Conservation (phyloP, 2,888 invertebrate genomes). For the Platynereis dumerilii region DNA sequence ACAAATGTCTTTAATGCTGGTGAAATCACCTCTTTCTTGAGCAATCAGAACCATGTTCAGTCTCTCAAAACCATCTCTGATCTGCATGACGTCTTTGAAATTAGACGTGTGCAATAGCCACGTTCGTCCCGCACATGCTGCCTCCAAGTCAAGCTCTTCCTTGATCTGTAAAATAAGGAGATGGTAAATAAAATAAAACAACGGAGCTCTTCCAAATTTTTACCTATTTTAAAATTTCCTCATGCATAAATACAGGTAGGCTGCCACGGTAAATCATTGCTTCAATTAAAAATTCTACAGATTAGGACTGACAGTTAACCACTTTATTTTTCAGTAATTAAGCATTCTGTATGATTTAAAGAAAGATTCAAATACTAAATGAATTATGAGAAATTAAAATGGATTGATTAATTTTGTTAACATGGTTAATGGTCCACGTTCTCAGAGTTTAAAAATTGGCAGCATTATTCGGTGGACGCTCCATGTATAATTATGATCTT, state of each 20-base stretch:
- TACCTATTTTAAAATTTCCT: too few species aligned
- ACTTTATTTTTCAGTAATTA: too few species aligned
- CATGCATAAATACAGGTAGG: too few species aligned
- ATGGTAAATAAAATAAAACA: background rate
- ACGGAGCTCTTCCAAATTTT: too few species aligned
- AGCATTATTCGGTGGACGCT: background rate
- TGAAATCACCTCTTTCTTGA: background rate
- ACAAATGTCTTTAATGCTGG: too few species aligned
- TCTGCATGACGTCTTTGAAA: constrained; percentile 2
- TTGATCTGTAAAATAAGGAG: constrained; percentile 1
- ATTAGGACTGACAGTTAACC: too few species aligned
- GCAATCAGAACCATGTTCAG: constrained; percentile 11
- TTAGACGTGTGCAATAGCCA: constrained; percentile 15
- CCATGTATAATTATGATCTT: too few species aligned
- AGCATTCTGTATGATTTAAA: too few species aligned
- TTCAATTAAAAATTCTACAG: too few species aligned
- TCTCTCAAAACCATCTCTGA: constrained; percentile 18
- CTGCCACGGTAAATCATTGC: too few species aligned
- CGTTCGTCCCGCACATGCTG: constrained; percentile 11
- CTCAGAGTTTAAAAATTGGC: background rate
- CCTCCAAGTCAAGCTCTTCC: constrained; percentile 13
- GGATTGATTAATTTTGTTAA: background rate
- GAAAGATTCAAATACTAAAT: too few species aligned
- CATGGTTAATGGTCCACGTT: background rate
- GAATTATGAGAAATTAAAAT: too few species aligned